A percentile compares a stretch with the other conserved stretches of the same genome.
These are phyloP conservation scores for Paraescarpia echinospica DNA, from an alignment of 1,140 invertebrate species.

Conservation along the genomic window DNA sequence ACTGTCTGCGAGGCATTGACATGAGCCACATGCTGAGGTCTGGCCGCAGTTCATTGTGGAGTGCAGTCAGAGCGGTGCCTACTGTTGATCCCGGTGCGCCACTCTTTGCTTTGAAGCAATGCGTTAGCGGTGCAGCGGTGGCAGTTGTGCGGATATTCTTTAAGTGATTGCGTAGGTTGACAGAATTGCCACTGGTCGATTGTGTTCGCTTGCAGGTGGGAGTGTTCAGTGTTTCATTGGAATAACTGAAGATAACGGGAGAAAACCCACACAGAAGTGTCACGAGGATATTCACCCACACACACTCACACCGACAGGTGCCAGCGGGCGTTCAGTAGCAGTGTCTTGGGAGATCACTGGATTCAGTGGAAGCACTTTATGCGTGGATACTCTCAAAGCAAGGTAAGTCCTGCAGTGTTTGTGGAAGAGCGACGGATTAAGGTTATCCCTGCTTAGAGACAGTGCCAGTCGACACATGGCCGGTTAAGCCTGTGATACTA, in stretches of 20 bases:
- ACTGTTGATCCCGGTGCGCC: not conserved
- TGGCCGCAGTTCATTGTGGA: not conserved
- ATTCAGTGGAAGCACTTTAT: not conserved
- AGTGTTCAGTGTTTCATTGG: not conserved
- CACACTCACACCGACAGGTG: no score
- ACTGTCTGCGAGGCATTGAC: not conserved
- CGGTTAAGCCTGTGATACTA: not conserved
- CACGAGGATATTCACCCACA: not conserved
- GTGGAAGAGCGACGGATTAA: not conserved
- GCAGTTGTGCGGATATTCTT: not conserved
- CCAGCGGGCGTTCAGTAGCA: not conserved
- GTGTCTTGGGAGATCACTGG: not conserved
- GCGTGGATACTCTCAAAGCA: not conserved
- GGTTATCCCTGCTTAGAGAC: not conserved
- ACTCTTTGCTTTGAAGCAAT: not conserved
- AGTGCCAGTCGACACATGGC: not conserved
- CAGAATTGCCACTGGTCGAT: not conserved
- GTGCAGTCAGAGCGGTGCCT: not conserved
- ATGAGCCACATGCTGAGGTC: not conserved
- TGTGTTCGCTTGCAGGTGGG: not conserved
- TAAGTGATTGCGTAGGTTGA: not conserved
- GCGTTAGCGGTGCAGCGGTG: not conserved
- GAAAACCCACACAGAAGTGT: not conserved
- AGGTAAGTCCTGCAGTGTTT: not conserved
- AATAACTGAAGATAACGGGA: not conserved